Base-by-base conservation (phyloP, 2,797 vertebrate species). In the Oryzias sinensis region DNA sequence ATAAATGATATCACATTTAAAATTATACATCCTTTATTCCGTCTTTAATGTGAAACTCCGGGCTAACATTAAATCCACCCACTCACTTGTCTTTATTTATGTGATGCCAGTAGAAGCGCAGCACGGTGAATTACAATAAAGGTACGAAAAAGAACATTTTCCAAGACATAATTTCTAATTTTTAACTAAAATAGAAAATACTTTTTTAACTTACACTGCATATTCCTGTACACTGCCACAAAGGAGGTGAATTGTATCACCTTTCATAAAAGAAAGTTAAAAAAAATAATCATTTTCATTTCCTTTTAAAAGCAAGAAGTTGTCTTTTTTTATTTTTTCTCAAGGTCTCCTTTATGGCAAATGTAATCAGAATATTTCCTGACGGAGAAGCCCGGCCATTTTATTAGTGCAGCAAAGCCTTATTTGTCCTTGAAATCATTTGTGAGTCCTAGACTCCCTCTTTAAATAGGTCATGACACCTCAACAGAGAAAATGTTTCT, bases 61-160 rank as follows among this genome's bases (percentile, higher is more conserved):
- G 59, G 71, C 75, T 53, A 49, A 84, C 76, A 82, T 84, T 80
- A 81, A 62, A 27, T 63, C 48, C 9, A 47, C 68, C 53, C 16
- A 64, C 54, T 69, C 56, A 43, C 58, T 78, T 51, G 46, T 62
- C 64, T 77, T 72, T 53, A 53, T 76, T 74, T 74, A 72, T 80
- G 56, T 52, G 56, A 72, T 70, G 54, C 74, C 53, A 63, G 37
- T 56, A 68, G 49, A 33, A 79, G 65, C 55, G 69, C 51, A 56
- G 72, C 63, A 49, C 22, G 43, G 50, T 54, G 33, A 53, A 48
- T 50, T 65, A 59, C 62, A 58, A 59, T 25, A 33, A 47, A 33
- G 14, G 45, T 25, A 51, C 29, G 77, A 56, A 58, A 53, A 49
- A 42, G 67, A 74, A 57, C 49, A 49, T 42, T 76, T 58, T 49